Evolutionary conservation across 2,113 vertebrate genomes (phyloP).

Genomic region (Hippocampus abdominalis): DNA sequence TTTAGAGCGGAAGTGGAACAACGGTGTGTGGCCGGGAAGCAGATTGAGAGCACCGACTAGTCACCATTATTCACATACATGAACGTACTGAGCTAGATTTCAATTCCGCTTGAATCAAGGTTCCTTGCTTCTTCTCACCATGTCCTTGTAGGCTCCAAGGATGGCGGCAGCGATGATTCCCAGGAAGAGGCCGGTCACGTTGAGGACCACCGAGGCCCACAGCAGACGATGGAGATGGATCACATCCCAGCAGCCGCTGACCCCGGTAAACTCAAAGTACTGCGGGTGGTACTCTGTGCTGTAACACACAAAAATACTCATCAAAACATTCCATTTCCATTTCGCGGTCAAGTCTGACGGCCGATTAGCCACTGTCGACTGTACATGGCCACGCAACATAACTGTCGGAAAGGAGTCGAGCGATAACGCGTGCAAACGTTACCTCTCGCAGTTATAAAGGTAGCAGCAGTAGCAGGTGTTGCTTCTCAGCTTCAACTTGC

Average conservation of each 20-base stretch:
- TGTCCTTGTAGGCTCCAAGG: conserved; percentile 91
- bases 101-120: not conserved
- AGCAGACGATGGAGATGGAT: conserved; percentile 86
- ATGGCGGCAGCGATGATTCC: conserved; percentile 86
- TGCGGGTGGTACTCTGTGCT: conserved; percentile 72
- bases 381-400: too few relatives aligned
- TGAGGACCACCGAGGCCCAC: conserved; percentile 85
- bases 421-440: conserved; percentile 13
- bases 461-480: conserved; percentile 96
- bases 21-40: not conserved
- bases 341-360: too few relatives aligned
- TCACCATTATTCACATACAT: not conserved
- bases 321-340: not conserved
- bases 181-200: conserved; percentile 81
- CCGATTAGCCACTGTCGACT: too few relatives aligned
- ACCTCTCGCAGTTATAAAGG: conserved; percentile 87
- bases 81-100: not conserved
- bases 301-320: conserved; percentile 11
- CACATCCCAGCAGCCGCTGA: conserved; percentile 83
- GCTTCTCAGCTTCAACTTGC: conserved; percentile 81
- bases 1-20: not conserved
- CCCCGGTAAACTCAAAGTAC: conserved; percentile 84
- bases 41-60: not conserved
- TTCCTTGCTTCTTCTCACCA: conserved; percentile 66
- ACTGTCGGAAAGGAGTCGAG: not conserved